Evolutionary conservation across 2,113 vertebrate species (phyloP).

Genomic region (Sinocyclocheilus maitianheensis): DNA sequence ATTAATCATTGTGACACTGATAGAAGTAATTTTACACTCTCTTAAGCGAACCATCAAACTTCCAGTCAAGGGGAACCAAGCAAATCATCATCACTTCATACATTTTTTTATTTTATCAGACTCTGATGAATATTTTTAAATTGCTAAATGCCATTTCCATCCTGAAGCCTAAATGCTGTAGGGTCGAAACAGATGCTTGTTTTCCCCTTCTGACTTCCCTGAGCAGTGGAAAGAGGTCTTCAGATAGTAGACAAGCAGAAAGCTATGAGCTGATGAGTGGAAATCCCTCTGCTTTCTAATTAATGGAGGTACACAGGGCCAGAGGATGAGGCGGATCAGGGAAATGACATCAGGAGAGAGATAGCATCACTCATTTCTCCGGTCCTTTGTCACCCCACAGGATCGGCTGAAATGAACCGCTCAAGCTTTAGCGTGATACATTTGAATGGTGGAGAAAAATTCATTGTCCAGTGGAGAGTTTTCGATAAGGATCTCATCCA

Average conservation of each 20-base stretch:
- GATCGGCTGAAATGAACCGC: conserved; percentile 99
- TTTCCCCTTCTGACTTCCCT: not conserved
- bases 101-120: not conserved
- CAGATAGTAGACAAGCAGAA: conserved; percentile 7
- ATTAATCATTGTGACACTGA: not conserved
- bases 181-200: conserved; percentile 66
- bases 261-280: conserved; percentile 98
- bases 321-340: conserved; percentile 99
- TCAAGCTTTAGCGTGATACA: conserved; percentile 99
- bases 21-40: not conserved
- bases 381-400: conserved; percentile 99
- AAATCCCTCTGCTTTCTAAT: conserved; percentile 99
- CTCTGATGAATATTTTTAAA: conserved; percentile 5
- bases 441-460: conserved; percentile 99
- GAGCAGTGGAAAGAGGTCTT: not conserved
- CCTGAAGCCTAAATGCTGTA: not conserved
- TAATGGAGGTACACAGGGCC: conserved; percentile 99
- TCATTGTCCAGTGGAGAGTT: conserved; percentile 99
- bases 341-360: conserved; percentile 99
- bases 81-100: not conserved
- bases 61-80: not conserved
- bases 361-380: conserved; percentile 99
- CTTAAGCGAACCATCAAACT: not conserved
- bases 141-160: not conserved
- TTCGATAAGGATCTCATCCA: conserved; percentile 94